A percentile compares a stretch with the other conserved stretches of the same genome.
Evolutionary conservation across 2,113 vertebrate species (phyloP).

Genomic region (Sphyrna mokarran): DNA sequence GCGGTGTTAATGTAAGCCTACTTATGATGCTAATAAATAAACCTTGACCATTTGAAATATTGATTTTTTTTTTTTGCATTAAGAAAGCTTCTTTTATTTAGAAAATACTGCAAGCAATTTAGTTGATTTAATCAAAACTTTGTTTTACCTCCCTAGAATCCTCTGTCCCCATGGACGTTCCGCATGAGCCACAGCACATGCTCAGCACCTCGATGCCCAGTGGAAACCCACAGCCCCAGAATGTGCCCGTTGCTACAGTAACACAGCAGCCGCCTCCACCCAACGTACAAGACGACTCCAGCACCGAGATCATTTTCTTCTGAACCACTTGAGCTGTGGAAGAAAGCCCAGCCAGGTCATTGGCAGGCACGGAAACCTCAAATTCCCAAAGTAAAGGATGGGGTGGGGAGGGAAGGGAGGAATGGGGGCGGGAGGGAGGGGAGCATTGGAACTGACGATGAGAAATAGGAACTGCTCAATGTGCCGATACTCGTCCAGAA

Average conservation of each 20-base stretch:
- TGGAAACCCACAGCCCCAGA: background rate
- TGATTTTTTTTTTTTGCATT: background rate
- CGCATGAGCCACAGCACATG: background rate
- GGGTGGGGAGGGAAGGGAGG: background rate
- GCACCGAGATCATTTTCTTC: conserved; percentile 28
- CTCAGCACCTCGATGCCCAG: background rate
- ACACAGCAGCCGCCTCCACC: background rate
- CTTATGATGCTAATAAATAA: too few relatives aligned
- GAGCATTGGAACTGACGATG: background rate
- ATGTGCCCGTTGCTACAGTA: background rate
- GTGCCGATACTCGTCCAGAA: background rate
- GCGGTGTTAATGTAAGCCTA: too few relatives aligned
- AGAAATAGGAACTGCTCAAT: background rate
- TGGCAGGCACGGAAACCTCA: background rate
- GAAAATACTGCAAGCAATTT: background rate
- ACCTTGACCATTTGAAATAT: background rate
- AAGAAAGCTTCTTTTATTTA: background rate
- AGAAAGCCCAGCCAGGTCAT: background rate
- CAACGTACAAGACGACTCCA: background rate
- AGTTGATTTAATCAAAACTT: background rate
- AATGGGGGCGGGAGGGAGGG: too few relatives aligned
- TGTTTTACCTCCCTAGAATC: background rate
- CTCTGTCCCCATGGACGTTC: background rate
- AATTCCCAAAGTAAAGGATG: background rate
- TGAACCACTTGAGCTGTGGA: background rate